Evolutionary conservation across 92 coral and sea anemone species (phyloP), one percentile per base, ranked within the genome.

Genomic region (Porites rus): DNA sequence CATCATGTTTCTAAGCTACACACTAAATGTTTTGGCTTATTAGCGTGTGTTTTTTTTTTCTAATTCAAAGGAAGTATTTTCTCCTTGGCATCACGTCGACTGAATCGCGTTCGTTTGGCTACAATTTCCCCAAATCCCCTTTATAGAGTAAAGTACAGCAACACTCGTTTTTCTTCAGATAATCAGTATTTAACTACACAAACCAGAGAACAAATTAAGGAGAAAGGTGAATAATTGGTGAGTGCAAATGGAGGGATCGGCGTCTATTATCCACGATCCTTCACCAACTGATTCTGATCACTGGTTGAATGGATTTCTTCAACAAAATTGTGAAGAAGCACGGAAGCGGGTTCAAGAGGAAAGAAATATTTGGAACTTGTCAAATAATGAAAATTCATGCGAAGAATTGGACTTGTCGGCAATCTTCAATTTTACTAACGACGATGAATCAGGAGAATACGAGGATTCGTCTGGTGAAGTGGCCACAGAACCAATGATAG

Each of bases 231-330:
- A 28, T 28, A 28, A 28, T 28, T 38, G 46, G 46, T 38, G 46
- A 38, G 5, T 38, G 28, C 1, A 53, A 24, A 69, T 80, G 85
- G 85, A 13, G 38, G 76, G 14, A 80, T 63, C 73, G 38, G 6
- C 46, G 46, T 2, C 20, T 65, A 51, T 61, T 4, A 58, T 28
- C n/a, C 54, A 54, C 31, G 77, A 81, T 13, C 86, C 10, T 16
- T 18, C 80, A 14, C 18, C 18, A n/a, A 18, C 58, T 19, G 77
- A 31, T 46, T 16, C 63, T 72, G 80, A 83, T 12, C 80, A 83
- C 28, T 83, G 87, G 87, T 72, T 83, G 9, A 83, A 83, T 54
- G 87, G 77, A 4, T 68, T 85, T 53, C 79, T 85, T 7, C 84
- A 65, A 65, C 68, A 76, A 13, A 77, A 76, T 52, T 76, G 88